Evolutionary conservation across 1,140 invertebrate species (phyloP).

Genomic region (Drosophila parvula): DNA sequence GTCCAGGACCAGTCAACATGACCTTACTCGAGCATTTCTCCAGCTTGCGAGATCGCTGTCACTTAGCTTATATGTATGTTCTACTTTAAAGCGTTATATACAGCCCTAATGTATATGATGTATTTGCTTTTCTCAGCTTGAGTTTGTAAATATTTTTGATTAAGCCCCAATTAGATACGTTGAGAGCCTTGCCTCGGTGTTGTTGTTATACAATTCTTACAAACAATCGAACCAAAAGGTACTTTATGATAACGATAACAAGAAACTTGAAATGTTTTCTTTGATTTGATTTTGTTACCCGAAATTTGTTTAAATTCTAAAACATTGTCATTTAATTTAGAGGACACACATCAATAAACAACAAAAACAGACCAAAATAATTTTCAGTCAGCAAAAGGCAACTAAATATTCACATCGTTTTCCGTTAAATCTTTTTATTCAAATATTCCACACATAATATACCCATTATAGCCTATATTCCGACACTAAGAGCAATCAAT

Average conservation of each 20-base stretch:
- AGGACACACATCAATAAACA: conserved; percentile 63
- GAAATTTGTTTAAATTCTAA: conserved; percentile 42
- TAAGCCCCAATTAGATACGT: conserved; percentile 38
- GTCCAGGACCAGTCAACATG: conserved; percentile 56
- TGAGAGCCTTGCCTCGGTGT: conserved; percentile 60
- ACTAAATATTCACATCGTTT: too few relatives aligned
- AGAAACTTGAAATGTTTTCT: conserved; percentile 47
- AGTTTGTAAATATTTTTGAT: conserved; percentile 54
- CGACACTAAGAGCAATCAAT: background rate
- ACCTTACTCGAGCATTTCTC: conserved; percentile 41
- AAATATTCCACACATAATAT: background rate
- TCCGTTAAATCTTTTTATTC: background rate
- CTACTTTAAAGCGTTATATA: conserved; percentile 29
- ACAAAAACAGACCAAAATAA: conserved; percentile 32
- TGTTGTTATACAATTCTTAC: conserved; percentile 68
- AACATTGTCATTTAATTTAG: conserved; percentile 42
- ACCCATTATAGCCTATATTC: background rate
- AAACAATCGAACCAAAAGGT: conserved; percentile 24
- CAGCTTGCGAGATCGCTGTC: conserved; percentile 33
- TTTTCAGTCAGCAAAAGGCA: too few relatives aligned
- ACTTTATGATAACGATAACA: conserved; percentile 31
- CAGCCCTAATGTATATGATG: conserved; percentile 33
- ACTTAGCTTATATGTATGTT: conserved; percentile 29
- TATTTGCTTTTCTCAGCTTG: conserved; percentile 37
- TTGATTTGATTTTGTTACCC: conserved; percentile 63